phyloP scores from a whole-genome alignment of 1,140 invertebrate genomes.

The Palaemon carinicauda region DNA sequence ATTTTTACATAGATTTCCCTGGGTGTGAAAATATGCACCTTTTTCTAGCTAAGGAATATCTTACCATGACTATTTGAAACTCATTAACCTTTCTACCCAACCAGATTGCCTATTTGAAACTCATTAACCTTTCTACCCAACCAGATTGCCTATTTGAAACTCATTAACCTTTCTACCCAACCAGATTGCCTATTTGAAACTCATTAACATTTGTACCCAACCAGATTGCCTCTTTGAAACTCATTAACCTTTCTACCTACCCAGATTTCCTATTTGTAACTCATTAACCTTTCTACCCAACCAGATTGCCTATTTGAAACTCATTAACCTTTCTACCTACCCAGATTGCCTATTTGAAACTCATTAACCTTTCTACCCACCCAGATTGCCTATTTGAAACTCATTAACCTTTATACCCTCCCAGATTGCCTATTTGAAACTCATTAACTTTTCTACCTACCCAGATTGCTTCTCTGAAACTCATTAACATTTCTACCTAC shows the following conservation, averaged over 20 bases:
- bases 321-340: background rate
- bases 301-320: background rate
- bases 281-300: background rate
- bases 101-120: background rate
- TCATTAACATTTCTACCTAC: background rate
- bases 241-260: too few relatives aligned
- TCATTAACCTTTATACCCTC: background rate
- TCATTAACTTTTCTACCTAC: background rate
- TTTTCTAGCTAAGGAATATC: too few relatives aligned
- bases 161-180: background rate
- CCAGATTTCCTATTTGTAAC: too few relatives aligned
- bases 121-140: background rate
- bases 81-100: background rate
- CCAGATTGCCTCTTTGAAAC: conserved; percentile 20
- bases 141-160: background rate
- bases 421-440: background rate
- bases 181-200: background rate
- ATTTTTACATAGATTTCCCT: too few relatives aligned
- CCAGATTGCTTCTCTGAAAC: background rate
- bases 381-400: background rate
- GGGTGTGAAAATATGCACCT: too few relatives aligned
- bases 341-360: background rate
- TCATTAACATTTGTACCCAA: background rate
- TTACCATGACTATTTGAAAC: too few relatives aligned
- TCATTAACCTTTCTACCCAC: background rate